Evolutionary conservation across 2,113 vertebrate species (phyloP), one percentile per base, ranked within the genome.

Genomic region (Corvus cornix): DNA sequence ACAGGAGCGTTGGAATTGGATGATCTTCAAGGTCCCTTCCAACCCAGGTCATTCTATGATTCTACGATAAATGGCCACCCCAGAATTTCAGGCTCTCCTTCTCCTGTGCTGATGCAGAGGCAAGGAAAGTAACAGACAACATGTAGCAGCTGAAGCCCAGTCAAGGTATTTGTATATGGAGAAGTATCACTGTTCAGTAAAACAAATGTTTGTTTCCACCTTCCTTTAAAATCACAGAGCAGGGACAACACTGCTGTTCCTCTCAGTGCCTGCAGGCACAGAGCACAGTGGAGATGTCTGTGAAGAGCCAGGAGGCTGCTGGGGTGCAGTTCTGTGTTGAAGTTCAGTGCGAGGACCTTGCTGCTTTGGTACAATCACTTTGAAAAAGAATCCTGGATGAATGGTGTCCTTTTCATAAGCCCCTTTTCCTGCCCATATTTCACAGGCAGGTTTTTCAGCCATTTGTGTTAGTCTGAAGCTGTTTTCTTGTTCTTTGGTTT

Each of bases 401-500:
- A 80, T 26, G 16, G 17, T 80, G 66, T 91, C 60, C 58, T 93
- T 86, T 75, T 35, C 73, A 39, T 15, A 59, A 41, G 11, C 14
- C 23, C 11, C 23, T 51, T 55, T 95, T 74, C 46, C 30, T 78
- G 64, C 31, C 74, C 27, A 1, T 60, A 39, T 85, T 87, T 95
- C 92, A 49, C 72, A 76, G 84, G 53, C n/a, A 62, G 56, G 7
- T 35, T 90, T 92, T 76, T 26, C 53, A 90, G 78, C 46, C 53
- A 22, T 64, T 79, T 68, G 27, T 28, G 6, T 66, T 66, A 68
- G 56, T 75, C 59, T 67, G 58, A 80, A 64, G 56, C 76, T 89
- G 41, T 49, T 76, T 51, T 66, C 68, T 82, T 81, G 19, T n/a
- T 94, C 63, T 53, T 91, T 93, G 90, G 72, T 77, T 83, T 76